Evolutionary conservation across 1,140 invertebrate genomes (phyloP), one percentile per base, ranked within the genome.

Genomic region (Apis dorsata): DNA sequence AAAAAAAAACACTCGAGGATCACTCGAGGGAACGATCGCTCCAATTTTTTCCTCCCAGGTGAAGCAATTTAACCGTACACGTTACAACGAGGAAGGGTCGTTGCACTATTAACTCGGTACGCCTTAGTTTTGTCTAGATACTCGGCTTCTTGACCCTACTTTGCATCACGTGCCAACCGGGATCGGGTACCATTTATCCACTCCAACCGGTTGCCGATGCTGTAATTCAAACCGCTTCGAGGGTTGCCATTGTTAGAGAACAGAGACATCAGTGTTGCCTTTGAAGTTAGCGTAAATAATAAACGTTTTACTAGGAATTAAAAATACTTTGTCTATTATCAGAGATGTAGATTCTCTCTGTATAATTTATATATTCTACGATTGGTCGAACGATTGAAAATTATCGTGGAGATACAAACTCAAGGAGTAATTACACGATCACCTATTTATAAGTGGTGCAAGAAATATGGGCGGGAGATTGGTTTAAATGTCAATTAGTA

Each of bases 131-230:
- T 73, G 84, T 86, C 77, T 74, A 84, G 81, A 82, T 84, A 55
- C 62, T n/a, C 28, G 62, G 74, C 70, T 84, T 21, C 76, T 87
- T 84, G 81, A 86, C 73, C 85, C 86, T 78, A 86, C 72, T 86
- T 87, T 87, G 69, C 86, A 87, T 84, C 85, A 78, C 83, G 78
- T 77, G 83, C 83, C 57, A 84, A 84, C 63, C 81, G 69, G 81
- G 81, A 89, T 89, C 72, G 81, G 79, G 76, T 88, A 88, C 69
- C 85, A 88, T 89, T 88, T 86, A 89, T 88, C 75, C 85, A 73
- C 78, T 86, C 81, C 66, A 76, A 79, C 87, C 75, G 79, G 84
- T 86, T 78, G 79, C 34, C 87, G 63, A 81, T 80, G 76, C 60
- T 74, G 85, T 88, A 88, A 89, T 89, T 88, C 79, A 86, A 89